Conservation (phyloP, 2,797 vertebrate genomes). For the Centroberyx gerrardi region DNA sequence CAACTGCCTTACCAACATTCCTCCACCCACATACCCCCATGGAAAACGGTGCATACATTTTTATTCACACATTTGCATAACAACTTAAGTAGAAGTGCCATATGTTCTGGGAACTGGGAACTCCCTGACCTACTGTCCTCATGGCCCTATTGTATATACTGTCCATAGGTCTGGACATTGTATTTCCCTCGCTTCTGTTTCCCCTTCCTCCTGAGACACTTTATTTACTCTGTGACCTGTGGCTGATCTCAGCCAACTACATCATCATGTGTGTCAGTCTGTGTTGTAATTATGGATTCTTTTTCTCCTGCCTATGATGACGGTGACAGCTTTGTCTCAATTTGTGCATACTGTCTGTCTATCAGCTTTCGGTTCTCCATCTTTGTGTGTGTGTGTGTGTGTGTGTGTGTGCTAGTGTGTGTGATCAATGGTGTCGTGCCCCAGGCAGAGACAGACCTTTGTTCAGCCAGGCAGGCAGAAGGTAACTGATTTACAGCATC, state of each 20-base stretch:
- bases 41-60: not conserved
- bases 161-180: not conserved
- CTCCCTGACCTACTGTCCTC: not conserved
- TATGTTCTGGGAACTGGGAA: not conserved
- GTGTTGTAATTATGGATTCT: slow-evolving; percentile 13
- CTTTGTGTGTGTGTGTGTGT: not conserved
- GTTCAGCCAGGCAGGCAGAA: slow-evolving; percentile 54
- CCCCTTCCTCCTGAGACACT: slow-evolving; percentile 6
- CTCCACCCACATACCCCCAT: not conserved
- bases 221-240: slow-evolving; percentile 4
- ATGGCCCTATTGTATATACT: not conserved
- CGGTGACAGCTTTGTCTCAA: not conserved
- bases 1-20: not conserved
- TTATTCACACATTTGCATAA: too few species aligned
- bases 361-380: not conserved
- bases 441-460: slow-evolving; percentile 70
- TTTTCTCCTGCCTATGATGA: not conserved
- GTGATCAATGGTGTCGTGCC: slow-evolving; percentile 1
- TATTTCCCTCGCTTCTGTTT: slow-evolving; percentile 30
- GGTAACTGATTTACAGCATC: slow-evolving; percentile 79
- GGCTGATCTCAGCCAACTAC: slow-evolving; percentile 16
- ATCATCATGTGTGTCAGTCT: slow-evolving; percentile 23
- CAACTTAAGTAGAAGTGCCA: too few species aligned
- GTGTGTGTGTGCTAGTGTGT: not conserved
- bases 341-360: not conserved